These are phyloP conservation scores for Actinia equina DNA, from an alignment of 64 coral and sea anemone species.

Conservation along the genomic window DNA sequence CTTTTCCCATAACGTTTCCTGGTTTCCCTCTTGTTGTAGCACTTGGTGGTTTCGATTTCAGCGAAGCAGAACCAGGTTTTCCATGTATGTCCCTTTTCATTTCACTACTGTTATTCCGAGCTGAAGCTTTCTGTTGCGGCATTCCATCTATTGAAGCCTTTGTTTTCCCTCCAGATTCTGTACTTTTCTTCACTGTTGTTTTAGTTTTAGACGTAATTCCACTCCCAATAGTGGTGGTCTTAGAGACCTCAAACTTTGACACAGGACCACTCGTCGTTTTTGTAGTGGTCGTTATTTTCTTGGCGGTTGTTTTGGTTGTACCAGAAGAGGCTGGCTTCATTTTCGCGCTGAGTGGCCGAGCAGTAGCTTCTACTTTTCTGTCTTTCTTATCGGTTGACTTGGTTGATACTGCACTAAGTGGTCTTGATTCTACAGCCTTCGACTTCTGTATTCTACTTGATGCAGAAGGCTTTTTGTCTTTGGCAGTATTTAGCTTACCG, in stretches of 20 bases:
- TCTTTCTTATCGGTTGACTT: conserved; percentile 29
- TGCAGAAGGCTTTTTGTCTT: not conserved
- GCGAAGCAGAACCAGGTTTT: not conserved
- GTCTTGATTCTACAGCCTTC: not conserved
- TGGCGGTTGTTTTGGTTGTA: conserved; percentile 3
- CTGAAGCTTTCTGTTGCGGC: not conserved
- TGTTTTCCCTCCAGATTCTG: not conserved
- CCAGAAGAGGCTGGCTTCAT: not conserved
- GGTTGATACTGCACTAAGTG: conserved; percentile 3
- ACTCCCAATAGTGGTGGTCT: conserved; percentile 18
- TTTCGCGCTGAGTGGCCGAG: conserved; percentile 37
- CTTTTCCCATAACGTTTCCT: not conserved
- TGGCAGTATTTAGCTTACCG: not conserved
- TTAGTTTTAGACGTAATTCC: conserved; percentile 10
- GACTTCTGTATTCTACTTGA: not conserved
- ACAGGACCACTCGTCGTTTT: not conserved
- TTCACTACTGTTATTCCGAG: not conserved
- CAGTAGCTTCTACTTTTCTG: not conserved
- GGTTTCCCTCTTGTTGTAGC: not conserved
- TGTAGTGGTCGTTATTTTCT: conserved; percentile 26
- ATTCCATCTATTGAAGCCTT: not conserved
- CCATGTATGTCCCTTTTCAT: not conserved
- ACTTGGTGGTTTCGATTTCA: not conserved
- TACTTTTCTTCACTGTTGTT: conserved; percentile 22
- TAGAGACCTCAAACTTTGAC: not conserved